Percentiles rank a stretch among this genome's conserved stretches.
Conservation (phyloP, 2,797 vertebrate genomes). For the Premnoplex brunnescens region DNA sequence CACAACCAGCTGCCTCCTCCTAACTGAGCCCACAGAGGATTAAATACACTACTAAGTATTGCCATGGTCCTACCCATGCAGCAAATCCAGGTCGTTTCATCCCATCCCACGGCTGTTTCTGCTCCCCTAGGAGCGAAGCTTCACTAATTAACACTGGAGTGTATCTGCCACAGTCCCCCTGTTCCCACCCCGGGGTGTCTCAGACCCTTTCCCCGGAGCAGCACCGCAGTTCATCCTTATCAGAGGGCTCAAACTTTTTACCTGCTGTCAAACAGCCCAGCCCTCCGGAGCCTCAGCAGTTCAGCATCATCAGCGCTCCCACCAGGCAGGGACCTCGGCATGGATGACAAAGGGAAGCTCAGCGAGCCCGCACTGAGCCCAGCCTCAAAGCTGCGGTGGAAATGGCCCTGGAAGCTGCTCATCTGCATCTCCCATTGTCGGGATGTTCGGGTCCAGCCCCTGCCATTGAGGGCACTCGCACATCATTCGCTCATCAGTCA, state of each 20-base stretch:
- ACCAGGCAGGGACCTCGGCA: background rate
- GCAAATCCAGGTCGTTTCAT: background rate
- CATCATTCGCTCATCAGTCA: background rate
- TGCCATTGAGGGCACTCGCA: background rate
- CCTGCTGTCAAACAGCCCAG: background rate
- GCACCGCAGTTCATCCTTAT: background rate
- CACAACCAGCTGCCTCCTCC: background rate
- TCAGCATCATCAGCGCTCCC: accelerated
- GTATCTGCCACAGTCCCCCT: background rate
- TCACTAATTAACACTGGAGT: background rate
- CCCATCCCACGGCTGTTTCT: background rate
- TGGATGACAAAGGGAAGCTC: background rate
- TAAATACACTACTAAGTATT: background rate
- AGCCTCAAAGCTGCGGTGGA: background rate
- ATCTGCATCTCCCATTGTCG: background rate
- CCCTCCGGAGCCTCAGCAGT: background rate
- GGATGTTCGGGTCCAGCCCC: background rate
- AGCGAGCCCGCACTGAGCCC: background rate
- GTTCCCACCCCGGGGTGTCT: background rate
- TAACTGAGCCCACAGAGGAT: background rate
- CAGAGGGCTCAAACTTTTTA: background rate
- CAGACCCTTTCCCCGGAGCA: background rate
- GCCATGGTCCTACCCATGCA: background rate
- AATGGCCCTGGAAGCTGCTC: background rate
- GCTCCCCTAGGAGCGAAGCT: background rate